Evolutionary conservation across 2,797 vertebrate genomes (phyloP), one percentile per base, ranked within the genome.

Genomic region (Phalanger gymnotis): DNA sequence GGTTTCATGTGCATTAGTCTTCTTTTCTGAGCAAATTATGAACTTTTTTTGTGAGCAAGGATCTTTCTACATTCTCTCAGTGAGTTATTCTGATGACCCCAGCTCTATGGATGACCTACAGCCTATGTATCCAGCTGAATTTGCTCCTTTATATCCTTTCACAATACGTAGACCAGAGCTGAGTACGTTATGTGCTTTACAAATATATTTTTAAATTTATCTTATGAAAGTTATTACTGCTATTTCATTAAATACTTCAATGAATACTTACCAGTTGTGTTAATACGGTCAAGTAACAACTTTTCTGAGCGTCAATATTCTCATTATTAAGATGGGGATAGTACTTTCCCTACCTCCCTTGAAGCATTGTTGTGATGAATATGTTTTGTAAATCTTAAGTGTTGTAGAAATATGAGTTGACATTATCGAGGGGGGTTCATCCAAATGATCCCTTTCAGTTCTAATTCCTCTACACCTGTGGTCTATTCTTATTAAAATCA

Each of bases 141-240:
- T 73, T 73, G 0, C n/a, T 73, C 66, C 14, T 27, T 54, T 58
- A 47, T 40, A 14, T 52, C 5, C 14, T 10, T 31, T 91, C 22
- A 34, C 10, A 28, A 19, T 54, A 91, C 61, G 87, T 91, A 87
- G 31, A 22, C 25, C 13, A 40, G 57, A 53, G 34, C 57, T 95
- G 14, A 55, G 66, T 92, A 57, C 55, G 27, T 54, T 73, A 55
- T 12, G 51, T 93, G 53, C n/a, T 95, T 53, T 47, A 58, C 52
- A n/a, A 34, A 53, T 57, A 53, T 30, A 73, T 53, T 87, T 54
- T 9, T 92, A 73, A 55, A 92, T 53, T 92, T 3, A 27, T 93
- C 27, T 97, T n/a, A 93, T 91, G 93, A 92, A 95, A 81, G 55
- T 92, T 55, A 53, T 94, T 95, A 92, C 47, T 95, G 53, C 95